Evolutionary conservation across 2,113 vertebrate genomes (phyloP), one percentile per base, ranked within the genome.

Genomic region (Gymnarchus niloticus): DNA sequence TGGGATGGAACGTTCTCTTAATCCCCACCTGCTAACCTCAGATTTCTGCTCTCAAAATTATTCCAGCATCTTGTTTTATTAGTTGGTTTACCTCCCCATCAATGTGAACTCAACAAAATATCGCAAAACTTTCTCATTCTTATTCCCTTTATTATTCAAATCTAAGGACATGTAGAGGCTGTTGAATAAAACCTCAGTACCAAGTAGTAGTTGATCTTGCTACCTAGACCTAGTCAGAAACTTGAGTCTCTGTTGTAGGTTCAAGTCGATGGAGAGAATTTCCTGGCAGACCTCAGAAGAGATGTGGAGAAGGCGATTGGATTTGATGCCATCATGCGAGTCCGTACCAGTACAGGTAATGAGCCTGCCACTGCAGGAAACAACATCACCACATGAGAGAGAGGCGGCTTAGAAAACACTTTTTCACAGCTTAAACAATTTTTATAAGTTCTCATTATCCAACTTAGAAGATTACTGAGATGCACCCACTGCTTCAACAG

Each of bases 271-370:
- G 95, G 96, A 69, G 92, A 93, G 0, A 96, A 96, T 81, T 98
- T 99, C 91, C 87, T 99, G 41, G 94, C 90, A 10, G 97, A 99
- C 88, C 94, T 99, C 87, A 94, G 95, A 89, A 97, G 93, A 86
- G 95, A 97, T 1, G 87, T 99, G n/a, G 92, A 92, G 85, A 98
- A 98, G 90, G 91, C 88, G 86, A 93, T 95, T 0, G 97, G 96
- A 28, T 99, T 99, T 81, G 98, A 99, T 85, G 97, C 95, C 17
- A 95, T 98, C 37, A 99, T 99, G 98, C 95, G 98, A 23, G 96
- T 99, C 81, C 96, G 97, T 19, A 98, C 97, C 87, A 99, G 97
- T 86, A 99, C 98, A 94, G 98, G 98, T 99, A 92, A 85, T 19
- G 19, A 46, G 69, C 46, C 28, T 12, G 33, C 9, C 44, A 44